These are phyloP conservation scores for Scyliorhinus canicula DNA, from an alignment of 2,797 vertebrate genomes.

Conservation along the genomic window DNA sequence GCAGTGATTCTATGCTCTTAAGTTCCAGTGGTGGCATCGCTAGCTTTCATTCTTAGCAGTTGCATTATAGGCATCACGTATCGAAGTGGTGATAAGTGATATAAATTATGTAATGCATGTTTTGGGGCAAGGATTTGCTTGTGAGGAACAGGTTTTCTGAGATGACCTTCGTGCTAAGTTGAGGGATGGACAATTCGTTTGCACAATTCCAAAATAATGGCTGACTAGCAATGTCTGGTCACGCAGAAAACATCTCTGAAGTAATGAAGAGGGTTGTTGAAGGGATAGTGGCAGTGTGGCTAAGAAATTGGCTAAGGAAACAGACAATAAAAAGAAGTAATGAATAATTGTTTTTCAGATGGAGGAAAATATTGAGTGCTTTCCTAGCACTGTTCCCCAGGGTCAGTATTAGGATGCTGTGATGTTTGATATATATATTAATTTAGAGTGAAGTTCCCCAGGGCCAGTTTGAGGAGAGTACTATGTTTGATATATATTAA, in stretches of 20 bases:
- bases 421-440: too few relatives aligned
- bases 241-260: neutral
- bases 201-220: neutral
- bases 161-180: too few relatives aligned
- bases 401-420: neutral
- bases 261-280: neutral
- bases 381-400: neutral
- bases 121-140: neutral
- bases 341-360: neutral
- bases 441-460: too few relatives aligned
- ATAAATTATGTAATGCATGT: neutral
- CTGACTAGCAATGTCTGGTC: neutral
- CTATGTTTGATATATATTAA: neutral
- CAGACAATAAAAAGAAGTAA: neutral
- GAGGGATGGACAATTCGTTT: neutral
- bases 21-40: neutral
- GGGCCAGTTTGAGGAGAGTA: neutral
- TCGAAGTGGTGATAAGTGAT: neutral
- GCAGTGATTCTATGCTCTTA: too few relatives aligned
- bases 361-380: neutral
- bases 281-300: neutral
- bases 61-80: neutral
- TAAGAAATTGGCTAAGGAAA: neutral
- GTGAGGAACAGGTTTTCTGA: neutral
- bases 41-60: neutral